A percentile compares a stretch with the other conserved stretches of the same genome.
These are phyloP conservation scores for Leucophenga montana DNA, from an alignment of 2,888 invertebrate species.

Conservation along the genomic window DNA sequence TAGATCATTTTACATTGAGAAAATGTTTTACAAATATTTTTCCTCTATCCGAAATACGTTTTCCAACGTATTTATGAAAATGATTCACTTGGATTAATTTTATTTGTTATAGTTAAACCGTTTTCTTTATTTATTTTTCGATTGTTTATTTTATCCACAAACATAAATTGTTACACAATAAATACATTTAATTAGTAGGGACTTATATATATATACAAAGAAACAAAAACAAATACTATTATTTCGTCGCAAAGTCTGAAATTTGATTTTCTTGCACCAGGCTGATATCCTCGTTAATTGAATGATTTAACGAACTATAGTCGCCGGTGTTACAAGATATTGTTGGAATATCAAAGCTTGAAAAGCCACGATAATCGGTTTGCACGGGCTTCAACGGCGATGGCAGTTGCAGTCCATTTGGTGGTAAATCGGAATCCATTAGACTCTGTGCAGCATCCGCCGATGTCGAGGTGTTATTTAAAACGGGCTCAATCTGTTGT, in stretches of 20 bases:
- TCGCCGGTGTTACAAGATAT: constrained; percentile 80
- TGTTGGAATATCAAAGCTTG: constrained; percentile 78
- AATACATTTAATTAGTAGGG: no score
- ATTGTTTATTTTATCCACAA: not conserved
- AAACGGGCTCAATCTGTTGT: constrained; percentile 6
- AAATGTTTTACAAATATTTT: no score
- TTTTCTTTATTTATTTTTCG: not conserved
- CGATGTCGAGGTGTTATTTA: constrained; percentile 39
- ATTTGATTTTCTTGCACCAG: constrained; percentile 24
- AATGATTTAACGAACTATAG: constrained; percentile 67
- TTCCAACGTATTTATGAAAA: no score
- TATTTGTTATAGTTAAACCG: not conserved
- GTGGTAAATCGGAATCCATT: constrained; percentile 70
- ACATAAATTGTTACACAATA: no score
- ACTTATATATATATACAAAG: no score
- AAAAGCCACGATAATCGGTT: constrained; percentile 78
- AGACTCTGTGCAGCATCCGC: constrained; percentile 57
- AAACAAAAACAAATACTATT: no score
- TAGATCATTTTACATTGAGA: no score
- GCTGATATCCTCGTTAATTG: constrained; percentile 38
- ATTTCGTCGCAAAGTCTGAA: no score
- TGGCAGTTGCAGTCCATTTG: constrained; percentile 75
- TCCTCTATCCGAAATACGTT: no score
- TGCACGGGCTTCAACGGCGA: constrained; percentile 76
- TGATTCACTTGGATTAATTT: no score